Conservation (phyloP, 1,140 invertebrate species). For the Listronotus oregonensis region DNA sequence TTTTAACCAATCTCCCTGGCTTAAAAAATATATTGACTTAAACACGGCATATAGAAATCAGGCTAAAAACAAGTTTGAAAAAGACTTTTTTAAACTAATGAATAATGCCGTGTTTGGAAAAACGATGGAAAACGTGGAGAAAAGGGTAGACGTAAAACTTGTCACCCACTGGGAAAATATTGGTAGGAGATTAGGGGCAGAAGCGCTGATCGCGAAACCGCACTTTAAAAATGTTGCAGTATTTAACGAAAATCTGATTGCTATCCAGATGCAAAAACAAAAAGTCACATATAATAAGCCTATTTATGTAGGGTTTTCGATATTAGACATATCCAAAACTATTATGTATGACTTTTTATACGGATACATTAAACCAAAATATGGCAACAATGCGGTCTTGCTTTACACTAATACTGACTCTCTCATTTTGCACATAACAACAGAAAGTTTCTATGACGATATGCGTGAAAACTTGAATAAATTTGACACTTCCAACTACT, state of each 20-base stretch:
- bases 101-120: constrained; percentile 58
- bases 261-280: constrained; percentile 51
- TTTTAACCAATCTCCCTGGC: constrained; percentile 51
- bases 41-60: constrained; percentile 38
- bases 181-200: constrained; percentile 37
- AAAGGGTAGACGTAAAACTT: constrained; percentile 50
- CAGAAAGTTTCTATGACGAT: constrained; percentile 36
- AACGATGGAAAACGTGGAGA: constrained; percentile 58
- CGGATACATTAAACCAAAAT: constrained; percentile 35
- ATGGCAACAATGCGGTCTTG: constrained; percentile 32
- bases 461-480: constrained; percentile 33
- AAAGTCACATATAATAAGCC: constrained; percentile 54
- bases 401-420: constrained; percentile 47
- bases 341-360: constrained; percentile 43
- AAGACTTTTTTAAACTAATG: constrained; percentile 58
- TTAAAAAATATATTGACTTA: too few relatives aligned
- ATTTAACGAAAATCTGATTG: constrained; percentile 52
- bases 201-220: constrained; percentile 48
- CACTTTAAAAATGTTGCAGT: constrained; percentile 42
- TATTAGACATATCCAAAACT: constrained; percentile 52
- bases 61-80: constrained; percentile 55
- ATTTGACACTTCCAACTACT: constrained; percentile 47
- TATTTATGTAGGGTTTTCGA: constrained; percentile 54
- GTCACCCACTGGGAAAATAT: too few relatives aligned
- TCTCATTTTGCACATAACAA: constrained; percentile 38